Base-by-base conservation (phyloP, 2,888 invertebrate species). In the Teinopalpus imperialis region DNA sequence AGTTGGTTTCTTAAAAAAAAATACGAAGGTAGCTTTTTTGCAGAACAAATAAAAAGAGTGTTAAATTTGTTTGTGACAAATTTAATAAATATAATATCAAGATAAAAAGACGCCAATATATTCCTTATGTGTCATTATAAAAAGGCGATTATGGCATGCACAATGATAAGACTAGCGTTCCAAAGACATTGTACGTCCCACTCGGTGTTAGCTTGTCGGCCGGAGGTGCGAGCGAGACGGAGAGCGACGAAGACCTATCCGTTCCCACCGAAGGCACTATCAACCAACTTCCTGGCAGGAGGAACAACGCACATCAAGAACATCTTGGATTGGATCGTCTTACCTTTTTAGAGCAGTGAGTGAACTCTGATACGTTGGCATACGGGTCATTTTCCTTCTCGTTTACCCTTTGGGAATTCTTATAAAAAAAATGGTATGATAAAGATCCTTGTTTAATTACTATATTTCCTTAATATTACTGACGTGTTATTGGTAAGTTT, bases 241-340 rank as follows among this genome's bases (percentile, higher is more conserved):
- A 94, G 81, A 94, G 93, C 52, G 94, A 94, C 81, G 94, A 93
- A 61, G 92, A 93, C 64, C 81, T 90, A 24, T 80, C 90, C 29
- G 79, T 82, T 32, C 80, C 81, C 3, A 71, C 80, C 0, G 76
- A 66, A 12, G 76, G 86, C 47, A 82, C 85, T 50, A 57, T 67
- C 30, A 57, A 67, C 21, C 64, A 66, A 48, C 66, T 80, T 60
- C 69, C 80, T 44, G 69, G 85, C 0, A 49, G 82, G 9, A 48
- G 74, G 48, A 75, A 69, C 62, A 73, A 86, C 76, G 69, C 86
- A 37, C 87, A 89, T 51, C 81, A 89, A 61, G 90, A 90, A 64
- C 90, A 90, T 26, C 50, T 60, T 41, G 58, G 59, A 14, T 44
- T 63, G 51, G 59, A 58, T 30, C 57, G 60, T 1, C 42, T 60